Base-by-base conservation (phyloP, 2,888 invertebrate species). In the Synergus gifuensis region DNA sequence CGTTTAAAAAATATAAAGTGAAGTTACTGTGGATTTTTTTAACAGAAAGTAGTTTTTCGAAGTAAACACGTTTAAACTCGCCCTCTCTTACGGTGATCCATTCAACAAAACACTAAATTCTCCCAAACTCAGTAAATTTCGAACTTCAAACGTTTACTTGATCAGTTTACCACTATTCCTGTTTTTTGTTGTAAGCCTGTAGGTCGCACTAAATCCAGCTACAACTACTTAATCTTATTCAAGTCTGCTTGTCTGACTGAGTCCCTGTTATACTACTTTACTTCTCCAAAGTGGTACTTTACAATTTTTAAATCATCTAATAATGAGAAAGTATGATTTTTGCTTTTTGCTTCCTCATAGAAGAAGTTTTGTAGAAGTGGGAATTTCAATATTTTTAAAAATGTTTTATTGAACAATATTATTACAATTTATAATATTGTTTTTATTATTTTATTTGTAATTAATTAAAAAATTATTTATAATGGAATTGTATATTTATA, bases 101-200 rank as follows among this genome's bases (percentile, higher is more conserved):
- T 36, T 64, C 63, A 8, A n/a, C 36, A 46, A 28, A 18, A 69
- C 69, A 46, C 69, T 46, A 49, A 69, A 49, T 69, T 67, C 44
- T 67, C 44, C 44, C 67, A 67, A 67, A 67, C 44, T 69, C 49
- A 69, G 49, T 69, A 44, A 9, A 69, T 69, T 69, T 69, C 22
- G 49, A 46, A 69, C 69, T 46, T 11, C 49, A 69, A 28, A 49
- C n/a, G 49, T 69, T 49, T 40, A 16, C 22, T 40, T 18, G 42
- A 42, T 69, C 49, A 42, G 42, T 66, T 42, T n/a, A 36, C 42
- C 18, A 42, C 40, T 28, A 49, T 49, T 69, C 46, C 16, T 22
- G 42, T 36, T 36, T 49, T 14, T 49, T 16, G 46, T 9, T 14
- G 14, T 49, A 1, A 49, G 16, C 14, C 5, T 49, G 16, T 14